phyloP scores from a whole-genome alignment of 1,140 invertebrate species.

The Palaemon carinicauda region DNA sequence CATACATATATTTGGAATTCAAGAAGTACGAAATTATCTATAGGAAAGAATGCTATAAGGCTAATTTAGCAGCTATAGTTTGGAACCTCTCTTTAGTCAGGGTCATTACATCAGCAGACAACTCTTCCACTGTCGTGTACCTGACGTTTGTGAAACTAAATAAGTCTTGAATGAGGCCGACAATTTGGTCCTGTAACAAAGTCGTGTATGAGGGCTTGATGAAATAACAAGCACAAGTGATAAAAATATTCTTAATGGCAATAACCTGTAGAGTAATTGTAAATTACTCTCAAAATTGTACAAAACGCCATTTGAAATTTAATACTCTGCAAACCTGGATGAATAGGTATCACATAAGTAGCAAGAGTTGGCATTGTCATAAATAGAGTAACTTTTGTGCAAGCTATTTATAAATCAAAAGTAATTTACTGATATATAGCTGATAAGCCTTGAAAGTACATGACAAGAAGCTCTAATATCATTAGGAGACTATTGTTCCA shows the following conservation, averaged over 20 bases:
- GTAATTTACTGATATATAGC: too few relatives aligned
- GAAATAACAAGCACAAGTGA: neutral
- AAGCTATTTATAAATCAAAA: too few relatives aligned
- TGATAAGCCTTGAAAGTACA: too few relatives aligned
- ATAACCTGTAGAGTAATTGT: too few relatives aligned
- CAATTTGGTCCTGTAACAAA: conserved; percentile 80
- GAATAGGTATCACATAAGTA: too few relatives aligned
- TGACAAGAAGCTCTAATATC: too few relatives aligned
- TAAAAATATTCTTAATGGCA: neutral
- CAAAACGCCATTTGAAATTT: too few relatives aligned
- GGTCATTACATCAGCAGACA: conserved; percentile 73
- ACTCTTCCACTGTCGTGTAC: conserved; percentile 86
- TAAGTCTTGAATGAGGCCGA: conserved; percentile 87
- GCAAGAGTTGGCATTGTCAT: too few relatives aligned
- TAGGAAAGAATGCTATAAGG: neutral
- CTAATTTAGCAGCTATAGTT: neutral
- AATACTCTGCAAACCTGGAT: too few relatives aligned
- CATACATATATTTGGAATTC: neutral
- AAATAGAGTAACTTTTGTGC: too few relatives aligned
- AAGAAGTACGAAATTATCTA: neutral
- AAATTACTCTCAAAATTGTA: too few relatives aligned
- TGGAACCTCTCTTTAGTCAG: conserved; percentile 17
- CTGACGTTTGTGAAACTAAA: conserved; percentile 92
- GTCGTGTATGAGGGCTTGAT: neutral
- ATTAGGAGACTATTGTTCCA: too few relatives aligned